A percentile compares a stretch with the other conserved stretches of the same genome.
These are phyloP conservation scores for Galeruca laticollis DNA, from an alignment of 2,888 invertebrate species.

Conservation along the genomic window DNA sequence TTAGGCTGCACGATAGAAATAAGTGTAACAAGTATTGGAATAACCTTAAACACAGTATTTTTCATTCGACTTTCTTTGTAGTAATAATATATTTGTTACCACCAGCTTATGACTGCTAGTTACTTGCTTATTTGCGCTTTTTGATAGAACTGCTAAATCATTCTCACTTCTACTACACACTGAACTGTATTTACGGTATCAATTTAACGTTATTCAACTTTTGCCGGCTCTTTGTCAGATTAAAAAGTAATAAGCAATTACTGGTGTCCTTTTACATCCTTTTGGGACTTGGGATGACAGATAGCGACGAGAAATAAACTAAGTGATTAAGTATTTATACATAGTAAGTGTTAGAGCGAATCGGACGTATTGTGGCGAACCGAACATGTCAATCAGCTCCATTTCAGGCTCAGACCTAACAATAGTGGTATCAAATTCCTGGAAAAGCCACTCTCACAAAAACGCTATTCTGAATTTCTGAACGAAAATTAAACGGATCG, in stretches of 20 bases:
- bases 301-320: slow-evolving; percentile 37
- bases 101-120: too few relatives aligned
- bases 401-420: slow-evolving; percentile 54
- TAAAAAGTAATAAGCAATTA: slow-evolving; percentile 36
- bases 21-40: too few relatives aligned
- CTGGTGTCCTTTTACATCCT: slow-evolving; percentile 20
- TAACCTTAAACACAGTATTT: too few relatives aligned
- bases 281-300: slow-evolving; percentile 5
- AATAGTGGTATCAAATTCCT: slow-evolving; percentile 54
- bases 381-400: slow-evolving; percentile 45
- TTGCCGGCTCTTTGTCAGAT: neutral
- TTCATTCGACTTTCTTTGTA: too few relatives aligned
- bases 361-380: slow-evolving; percentile 49
- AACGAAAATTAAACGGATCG: slow-evolving; percentile 27
- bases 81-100: too few relatives aligned
- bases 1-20: too few relatives aligned
- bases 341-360: slow-evolving; percentile 62
- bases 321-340: slow-evolving; percentile 62
- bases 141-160: too few relatives aligned
- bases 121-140: too few relatives aligned
- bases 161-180: too few relatives aligned
- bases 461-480: slow-evolving; percentile 39
- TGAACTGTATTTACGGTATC: too few relatives aligned
- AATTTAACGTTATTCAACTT: neutral
- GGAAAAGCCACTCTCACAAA: slow-evolving; percentile 45